These are phyloP conservation scores for Parapsyche elsis DNA, from an alignment of 1,140 invertebrate genomes.

Conservation along the genomic window DNA sequence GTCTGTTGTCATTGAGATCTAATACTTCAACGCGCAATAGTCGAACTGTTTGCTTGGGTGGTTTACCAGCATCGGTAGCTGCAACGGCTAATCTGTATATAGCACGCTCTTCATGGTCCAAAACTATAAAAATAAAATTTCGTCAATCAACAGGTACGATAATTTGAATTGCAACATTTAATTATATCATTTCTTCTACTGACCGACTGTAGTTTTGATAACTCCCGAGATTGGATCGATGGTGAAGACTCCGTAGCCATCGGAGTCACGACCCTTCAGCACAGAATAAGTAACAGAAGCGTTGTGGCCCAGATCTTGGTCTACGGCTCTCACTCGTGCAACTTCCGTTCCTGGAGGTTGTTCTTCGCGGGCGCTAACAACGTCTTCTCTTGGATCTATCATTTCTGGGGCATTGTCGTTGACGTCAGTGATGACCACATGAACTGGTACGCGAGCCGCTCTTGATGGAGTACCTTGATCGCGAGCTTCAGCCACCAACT, in stretches of 20 bases:
- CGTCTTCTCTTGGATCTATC: conserved; percentile 86
- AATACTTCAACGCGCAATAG: conserved; percentile 87
- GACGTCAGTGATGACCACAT: conserved; percentile 82
- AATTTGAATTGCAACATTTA: not conserved
- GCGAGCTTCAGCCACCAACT: conserved; percentile 84
- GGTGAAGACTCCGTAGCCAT: conserved; percentile 85
- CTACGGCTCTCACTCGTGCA: conserved; percentile 84
- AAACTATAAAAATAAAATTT: conserved; percentile 64
- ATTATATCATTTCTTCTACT: conserved; percentile 14
- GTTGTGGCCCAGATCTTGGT: conserved; percentile 89
- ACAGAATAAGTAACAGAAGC: conserved; percentile 89
- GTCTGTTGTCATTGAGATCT: conserved; percentile 91
- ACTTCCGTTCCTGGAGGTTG: conserved; percentile 87
- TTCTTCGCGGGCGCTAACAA: conserved; percentile 88
- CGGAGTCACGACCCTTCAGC: conserved; percentile 83
- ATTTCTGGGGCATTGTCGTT: conserved; percentile 94
- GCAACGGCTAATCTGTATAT: conserved; percentile 87
- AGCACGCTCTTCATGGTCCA: conserved; percentile 91
- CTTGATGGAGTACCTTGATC: conserved; percentile 86
- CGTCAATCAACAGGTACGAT: not conserved
- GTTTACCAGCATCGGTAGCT: conserved; percentile 87
- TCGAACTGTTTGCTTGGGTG: conserved; percentile 82
- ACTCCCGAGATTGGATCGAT: conserved; percentile 88
- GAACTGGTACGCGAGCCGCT: conserved; percentile 77
- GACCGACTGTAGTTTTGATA: conserved; percentile 83